Conservation (phyloP, 2,888 invertebrate species). For the Ophion ventricosus region DNA sequence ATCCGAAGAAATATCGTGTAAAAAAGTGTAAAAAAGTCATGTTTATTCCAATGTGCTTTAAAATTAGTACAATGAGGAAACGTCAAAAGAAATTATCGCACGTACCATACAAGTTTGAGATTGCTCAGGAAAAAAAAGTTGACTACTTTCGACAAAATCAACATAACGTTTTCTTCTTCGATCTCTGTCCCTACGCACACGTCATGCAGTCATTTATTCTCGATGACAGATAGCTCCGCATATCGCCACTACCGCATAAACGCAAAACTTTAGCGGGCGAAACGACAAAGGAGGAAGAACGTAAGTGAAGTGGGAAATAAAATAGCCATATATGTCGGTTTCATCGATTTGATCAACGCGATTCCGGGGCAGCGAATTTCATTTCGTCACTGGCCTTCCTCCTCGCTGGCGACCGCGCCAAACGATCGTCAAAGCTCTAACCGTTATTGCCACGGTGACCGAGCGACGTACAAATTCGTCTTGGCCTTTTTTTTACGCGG, state of each 20-base stretch:
- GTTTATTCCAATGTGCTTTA: too few relatives aligned
- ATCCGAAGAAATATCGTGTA: too few relatives aligned
- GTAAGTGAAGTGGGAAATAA: neutral
- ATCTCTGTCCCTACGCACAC: too few relatives aligned
- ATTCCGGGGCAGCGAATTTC: slow-evolving; percentile 47
- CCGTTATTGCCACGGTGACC: slow-evolving; percentile 51
- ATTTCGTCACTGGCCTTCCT: slow-evolving; percentile 29
- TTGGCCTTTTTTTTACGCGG: slow-evolving; percentile 51
- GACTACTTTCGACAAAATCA: too few relatives aligned
- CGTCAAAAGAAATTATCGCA: too few relatives aligned
- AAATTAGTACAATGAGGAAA: too few relatives aligned
- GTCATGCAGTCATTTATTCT: too few relatives aligned
- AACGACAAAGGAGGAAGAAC: slow-evolving; percentile 5
- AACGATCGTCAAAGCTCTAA: slow-evolving; percentile 49
- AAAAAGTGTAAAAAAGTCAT: too few relatives aligned
- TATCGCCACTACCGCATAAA: neutral
- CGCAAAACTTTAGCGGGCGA: neutral
- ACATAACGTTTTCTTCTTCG: too few relatives aligned
- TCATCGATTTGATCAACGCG: slow-evolving; percentile 49
- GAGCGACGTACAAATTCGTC: slow-evolving; percentile 56
- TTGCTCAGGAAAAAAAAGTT: too few relatives aligned
- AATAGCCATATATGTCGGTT: slow-evolving; percentile 29
- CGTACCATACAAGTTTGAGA: too few relatives aligned
- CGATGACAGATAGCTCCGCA: neutral
- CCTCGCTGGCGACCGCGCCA: neutral